Evolutionary conservation across 1,140 invertebrate genomes (phyloP), one percentile per base, ranked within the genome.

Genomic region (Papilio xuthus): DNA sequence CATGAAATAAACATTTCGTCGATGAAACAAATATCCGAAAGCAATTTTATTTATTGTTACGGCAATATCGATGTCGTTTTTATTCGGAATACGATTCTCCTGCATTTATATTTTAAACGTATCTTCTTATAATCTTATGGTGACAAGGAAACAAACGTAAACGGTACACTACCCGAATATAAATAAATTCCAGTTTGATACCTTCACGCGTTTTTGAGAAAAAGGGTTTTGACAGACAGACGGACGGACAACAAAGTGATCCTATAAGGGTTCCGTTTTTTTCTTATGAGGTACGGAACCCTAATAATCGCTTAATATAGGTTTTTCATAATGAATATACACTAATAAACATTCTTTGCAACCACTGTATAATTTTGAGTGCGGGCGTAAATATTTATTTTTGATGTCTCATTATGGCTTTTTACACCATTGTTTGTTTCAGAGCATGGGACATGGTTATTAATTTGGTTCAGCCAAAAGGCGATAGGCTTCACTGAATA

Each of bases 41-140:
- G 20, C 44, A 47, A 28, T 73, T 73, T 73, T 73, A 73, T 73
- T 73, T 73, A 73, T 73, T 73, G 71, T 73, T 73, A 73, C 50
- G 23, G 42, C 71, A 73, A 73, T 47, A 73, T 50, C 44, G 10
- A 42, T 42, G 10, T 42, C 69, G 37, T 0, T 28, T 63, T 63
- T 63, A 63, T 63, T 63, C 60, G 60, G 60, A 63, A 63, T 63
- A 63, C 60, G 26, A 28, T 28, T 67, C 26, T 67, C 26, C 23
- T 56, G 10, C 56, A 63, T 63, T 26, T 67, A 28, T 67, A 67
- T 67, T 67, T 67, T 67, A 13, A 67, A 32, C 60, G 26, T 4
- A 1, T 3, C 20, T 60, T 60, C 8, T 67, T 67, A 26, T 13
- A 67, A 67, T 13, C 2, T 67, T 15, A 67, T 10, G 60, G 60